phyloP scores from a whole-genome alignment of 2,888 invertebrate genomes.

The Chromoteleia sp. region DNA sequence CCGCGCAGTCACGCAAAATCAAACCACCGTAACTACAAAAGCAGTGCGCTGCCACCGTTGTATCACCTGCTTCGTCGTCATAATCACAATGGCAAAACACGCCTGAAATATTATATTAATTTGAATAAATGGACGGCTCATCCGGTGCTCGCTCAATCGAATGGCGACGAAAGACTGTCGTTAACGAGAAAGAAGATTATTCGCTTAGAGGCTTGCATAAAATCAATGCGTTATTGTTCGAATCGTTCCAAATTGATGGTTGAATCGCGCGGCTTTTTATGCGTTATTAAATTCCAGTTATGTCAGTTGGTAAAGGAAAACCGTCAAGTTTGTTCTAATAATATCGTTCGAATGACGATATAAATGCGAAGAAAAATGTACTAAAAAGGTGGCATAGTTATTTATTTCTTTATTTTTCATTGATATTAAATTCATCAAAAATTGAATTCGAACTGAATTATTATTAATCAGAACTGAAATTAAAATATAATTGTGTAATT shows the following conservation, averaged over 20 bases:
- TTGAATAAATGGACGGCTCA: conserved; percentile 74
- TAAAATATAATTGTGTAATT: too few species aligned
- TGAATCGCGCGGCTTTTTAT: conserved; percentile 31
- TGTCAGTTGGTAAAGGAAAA: conserved; percentile 50
- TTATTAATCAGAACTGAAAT: too few species aligned
- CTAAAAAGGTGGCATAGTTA: too few species aligned
- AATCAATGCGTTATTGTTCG: conserved; percentile 38
- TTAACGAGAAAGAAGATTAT: conserved; percentile 58
- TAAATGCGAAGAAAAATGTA: too few species aligned
- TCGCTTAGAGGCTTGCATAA: conserved; percentile 43
- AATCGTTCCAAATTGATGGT: conserved; percentile 36
- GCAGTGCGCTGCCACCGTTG: conserved; percentile 69
- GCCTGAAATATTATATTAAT: conserved; percentile 78
- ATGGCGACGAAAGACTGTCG: conserved; percentile 62
- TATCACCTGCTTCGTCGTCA: conserved; percentile 76
- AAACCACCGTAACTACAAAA: conserved; percentile 75
- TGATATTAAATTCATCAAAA: too few species aligned
- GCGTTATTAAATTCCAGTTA: conserved; percentile 57
- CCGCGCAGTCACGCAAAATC: conserved; percentile 79
- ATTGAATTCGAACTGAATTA: too few species aligned
- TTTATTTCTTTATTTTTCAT: not conserved
- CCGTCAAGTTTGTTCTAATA: conserved; percentile 21
- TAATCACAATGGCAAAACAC: conserved; percentile 75
- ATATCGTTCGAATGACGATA: too few species aligned
- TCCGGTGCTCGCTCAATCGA: conserved; percentile 67